Evolutionary conservation across 2,888 invertebrate species (phyloP).

Genomic region (Palloptera scutellata): DNA sequence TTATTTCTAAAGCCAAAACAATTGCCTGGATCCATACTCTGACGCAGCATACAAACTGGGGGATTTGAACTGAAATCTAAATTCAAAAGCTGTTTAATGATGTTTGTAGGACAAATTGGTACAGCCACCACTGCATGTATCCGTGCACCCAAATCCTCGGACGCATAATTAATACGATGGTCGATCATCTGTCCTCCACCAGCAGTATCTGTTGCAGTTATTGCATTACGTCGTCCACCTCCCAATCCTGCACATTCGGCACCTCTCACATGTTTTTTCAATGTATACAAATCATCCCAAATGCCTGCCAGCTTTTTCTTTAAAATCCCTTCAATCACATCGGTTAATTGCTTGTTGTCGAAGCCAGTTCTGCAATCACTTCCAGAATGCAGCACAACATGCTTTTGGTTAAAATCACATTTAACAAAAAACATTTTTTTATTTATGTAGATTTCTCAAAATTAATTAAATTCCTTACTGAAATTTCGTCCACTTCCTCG

Average conservation of each 20-base stretch:
- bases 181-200: slow-evolving; percentile 2
- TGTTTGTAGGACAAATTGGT: slow-evolving; percentile 42
- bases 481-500: slow-evolving; percentile 47
- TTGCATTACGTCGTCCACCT: not conserved
- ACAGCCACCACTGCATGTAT: slow-evolving; percentile 42
- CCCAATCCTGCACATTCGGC: slow-evolving; percentile 24
- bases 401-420: slow-evolving; percentile 35
- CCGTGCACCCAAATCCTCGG: slow-evolving; percentile 52
- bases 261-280: slow-evolving; percentile 45
- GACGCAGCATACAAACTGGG: slow-evolving; percentile 48
- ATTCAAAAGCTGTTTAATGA: slow-evolving; percentile 44
- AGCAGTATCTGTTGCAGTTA: not conserved
- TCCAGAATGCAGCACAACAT: slow-evolving; percentile 35
- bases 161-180: slow-evolving; percentile 50
- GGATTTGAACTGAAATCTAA: slow-evolving; percentile 51
- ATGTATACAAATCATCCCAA: slow-evolving; percentile 49
- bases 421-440: not conserved
- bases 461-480: slow-evolving; percentile 35
- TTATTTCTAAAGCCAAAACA: slow-evolving; percentile 50
- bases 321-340: slow-evolving; percentile 45
- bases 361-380: slow-evolving; percentile 11
- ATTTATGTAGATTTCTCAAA: not conserved
- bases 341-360: slow-evolving; percentile 37
- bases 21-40: slow-evolving; percentile 46
- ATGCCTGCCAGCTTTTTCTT: slow-evolving; percentile 46